phyloP scores from a whole-genome alignment of 1,140 invertebrate genomes.

The Drosophila pandora region DNA sequence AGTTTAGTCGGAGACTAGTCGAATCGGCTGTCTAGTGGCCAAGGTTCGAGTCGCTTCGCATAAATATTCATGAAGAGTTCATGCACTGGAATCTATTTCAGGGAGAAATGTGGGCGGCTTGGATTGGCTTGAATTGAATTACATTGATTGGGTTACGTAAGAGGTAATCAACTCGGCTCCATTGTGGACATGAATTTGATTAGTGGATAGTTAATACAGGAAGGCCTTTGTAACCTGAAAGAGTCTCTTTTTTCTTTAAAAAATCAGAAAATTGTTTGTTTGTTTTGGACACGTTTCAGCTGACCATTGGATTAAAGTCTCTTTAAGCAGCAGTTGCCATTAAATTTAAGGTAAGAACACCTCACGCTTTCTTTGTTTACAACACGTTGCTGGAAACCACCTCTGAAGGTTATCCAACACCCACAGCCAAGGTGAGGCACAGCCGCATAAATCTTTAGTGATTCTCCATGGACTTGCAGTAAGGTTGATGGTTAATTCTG shows the following conservation, averaged over 20 bases:
- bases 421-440: slow-evolving; percentile 24
- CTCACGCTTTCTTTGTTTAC: slow-evolving; percentile 14
- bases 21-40: slow-evolving; percentile 23
- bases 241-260: not conserved
- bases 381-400: slow-evolving; percentile 12
- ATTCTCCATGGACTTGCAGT: slow-evolving; percentile 43
- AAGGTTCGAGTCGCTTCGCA: slow-evolving; percentile 28
- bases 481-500: slow-evolving; percentile 33
- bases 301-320: slow-evolving; percentile 1
- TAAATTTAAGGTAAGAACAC: not conserved
- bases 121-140: slow-evolving; percentile 20
- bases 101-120: slow-evolving; percentile 21
- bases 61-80: slow-evolving; percentile 35
- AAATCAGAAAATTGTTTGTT: not conserved
- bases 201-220: not conserved
- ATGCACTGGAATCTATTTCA: not conserved
- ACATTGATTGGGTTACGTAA: slow-evolving; percentile 30
- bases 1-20: slow-evolving; percentile 38
- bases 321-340: not conserved
- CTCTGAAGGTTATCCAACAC: slow-evolving; percentile 22
- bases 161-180: slow-evolving; percentile 15
- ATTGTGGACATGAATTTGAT: slow-evolving; percentile 9
- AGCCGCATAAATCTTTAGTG: slow-evolving; percentile 21
- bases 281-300: slow-evolving; percentile 6
- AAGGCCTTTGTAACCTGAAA: not conserved